These are phyloP conservation scores for Amniataba percoides DNA, from an alignment of 2,797 vertebrate genomes.

Conservation along the genomic window DNA sequence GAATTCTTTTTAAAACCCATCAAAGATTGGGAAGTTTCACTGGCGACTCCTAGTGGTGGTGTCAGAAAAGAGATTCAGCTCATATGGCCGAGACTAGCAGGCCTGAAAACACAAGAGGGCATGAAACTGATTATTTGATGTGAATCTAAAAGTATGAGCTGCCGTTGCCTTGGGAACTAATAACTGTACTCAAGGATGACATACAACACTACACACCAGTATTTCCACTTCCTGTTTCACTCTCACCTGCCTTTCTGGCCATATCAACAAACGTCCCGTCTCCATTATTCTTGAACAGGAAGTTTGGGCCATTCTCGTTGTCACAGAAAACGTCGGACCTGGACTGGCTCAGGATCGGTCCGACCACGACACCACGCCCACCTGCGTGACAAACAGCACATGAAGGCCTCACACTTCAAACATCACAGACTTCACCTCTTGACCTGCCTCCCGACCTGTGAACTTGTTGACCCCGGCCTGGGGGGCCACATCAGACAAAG, in stretches of 20 bases:
- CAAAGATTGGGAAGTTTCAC: not conserved
- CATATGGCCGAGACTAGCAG: not conserved
- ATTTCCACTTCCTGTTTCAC: not conserved
- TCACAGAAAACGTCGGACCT: conserved; percentile 95
- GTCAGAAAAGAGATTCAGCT: not conserved
- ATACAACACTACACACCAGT: too few species aligned
- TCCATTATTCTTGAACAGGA: conserved; percentile 93
- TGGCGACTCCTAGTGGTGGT: not conserved
- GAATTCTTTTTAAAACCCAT: too few species aligned
- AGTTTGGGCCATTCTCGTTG: conserved; percentile 95
- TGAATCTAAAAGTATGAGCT: not conserved
- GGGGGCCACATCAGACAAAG: conserved; percentile 89
- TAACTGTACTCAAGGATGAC: not conserved
- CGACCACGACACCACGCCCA: conserved; percentile 93
- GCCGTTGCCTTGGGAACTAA: not conserved
- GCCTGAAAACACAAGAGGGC: too few species aligned
- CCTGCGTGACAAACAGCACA: conserved; percentile 75
- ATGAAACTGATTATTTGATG: not conserved
- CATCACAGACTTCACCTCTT: not conserved
- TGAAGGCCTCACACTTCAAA: not conserved
- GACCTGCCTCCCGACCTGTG: conserved; percentile 86
- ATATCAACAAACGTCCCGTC: conserved; percentile 90
- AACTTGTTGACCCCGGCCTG: conserved; percentile 91
- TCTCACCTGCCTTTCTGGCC: conserved; percentile 88
- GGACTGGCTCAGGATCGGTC: conserved; percentile 90